A percentile compares a stretch with the other conserved stretches of the same genome.
phyloP scores from a whole-genome alignment of 2,888 invertebrate species.

The Leptodirus hochenwartii region DNA sequence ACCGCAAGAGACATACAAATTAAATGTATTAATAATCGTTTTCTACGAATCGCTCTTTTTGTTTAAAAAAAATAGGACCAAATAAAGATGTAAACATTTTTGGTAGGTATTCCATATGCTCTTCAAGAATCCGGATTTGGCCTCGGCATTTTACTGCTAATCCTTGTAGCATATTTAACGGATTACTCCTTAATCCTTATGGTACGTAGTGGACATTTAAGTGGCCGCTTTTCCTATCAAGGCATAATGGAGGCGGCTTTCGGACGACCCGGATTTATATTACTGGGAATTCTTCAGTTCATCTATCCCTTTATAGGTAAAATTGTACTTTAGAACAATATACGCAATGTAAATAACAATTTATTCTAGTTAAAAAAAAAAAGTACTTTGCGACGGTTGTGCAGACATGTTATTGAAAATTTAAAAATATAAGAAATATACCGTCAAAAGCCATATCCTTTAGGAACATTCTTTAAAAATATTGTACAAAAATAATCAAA shows the following conservation, averaged over 20 bases:
- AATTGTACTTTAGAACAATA: constrained; percentile 5
- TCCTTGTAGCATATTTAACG: constrained; percentile 55
- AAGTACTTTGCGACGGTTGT: too few species aligned
- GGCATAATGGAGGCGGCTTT: constrained; percentile 65
- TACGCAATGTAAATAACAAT: background rate
- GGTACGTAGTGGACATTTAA: constrained; percentile 54
- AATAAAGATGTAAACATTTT: too few species aligned
- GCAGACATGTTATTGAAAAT: too few species aligned
- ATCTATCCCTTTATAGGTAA: constrained; percentile 71
- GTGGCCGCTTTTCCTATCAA: constrained; percentile 61
- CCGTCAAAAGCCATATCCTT: too few species aligned
- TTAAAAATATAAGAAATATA: too few species aligned
- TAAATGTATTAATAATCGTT: too few species aligned
- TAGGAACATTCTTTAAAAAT: too few species aligned
- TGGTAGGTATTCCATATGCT: constrained; percentile 64
- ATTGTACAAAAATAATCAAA: too few species aligned
- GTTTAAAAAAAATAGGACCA: too few species aligned
- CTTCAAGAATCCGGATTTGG: constrained; percentile 65
- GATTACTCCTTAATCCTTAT: constrained; percentile 68
- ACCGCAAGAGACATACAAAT: too few species aligned
- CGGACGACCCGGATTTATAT: constrained; percentile 57
- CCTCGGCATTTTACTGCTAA: constrained; percentile 48
- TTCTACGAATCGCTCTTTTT: too few species aligned
- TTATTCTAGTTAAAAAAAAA: background rate
- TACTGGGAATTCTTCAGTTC: constrained; percentile 58